phyloP scores from a whole-genome alignment of 1,140 invertebrate species.

The Diorhabda elongata region DNA sequence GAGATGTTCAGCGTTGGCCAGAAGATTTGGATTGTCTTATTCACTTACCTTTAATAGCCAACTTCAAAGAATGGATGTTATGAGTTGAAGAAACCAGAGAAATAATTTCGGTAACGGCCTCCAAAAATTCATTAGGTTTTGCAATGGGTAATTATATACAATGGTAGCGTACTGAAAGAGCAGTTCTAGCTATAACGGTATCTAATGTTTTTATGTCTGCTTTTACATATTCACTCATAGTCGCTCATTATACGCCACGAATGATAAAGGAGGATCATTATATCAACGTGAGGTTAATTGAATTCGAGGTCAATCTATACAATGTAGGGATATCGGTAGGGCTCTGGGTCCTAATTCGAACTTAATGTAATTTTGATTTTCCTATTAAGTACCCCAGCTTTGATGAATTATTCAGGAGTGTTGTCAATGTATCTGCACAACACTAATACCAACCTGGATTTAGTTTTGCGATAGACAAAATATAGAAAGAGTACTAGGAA shows the following conservation, averaged over 20 bases:
- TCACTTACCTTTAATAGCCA: constrained; percentile 62
- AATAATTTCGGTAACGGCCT: constrained; percentile 65
- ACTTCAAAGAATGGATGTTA: constrained; percentile 84
- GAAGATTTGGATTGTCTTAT: too few species aligned
- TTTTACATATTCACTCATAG: constrained; percentile 64
- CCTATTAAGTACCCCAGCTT: constrained; percentile 69
- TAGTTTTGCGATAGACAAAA: constrained; percentile 67
- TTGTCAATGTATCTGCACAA: constrained; percentile 60
- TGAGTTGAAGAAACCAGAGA: constrained; percentile 74
- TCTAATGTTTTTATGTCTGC: constrained; percentile 62
- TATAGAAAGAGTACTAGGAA: constrained; percentile 62
- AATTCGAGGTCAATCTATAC: constrained; percentile 42
- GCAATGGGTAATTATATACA: constrained; percentile 71
- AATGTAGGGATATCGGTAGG: constrained; percentile 54
- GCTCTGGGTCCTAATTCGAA: constrained; percentile 67
- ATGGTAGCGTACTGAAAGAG: constrained; percentile 81
- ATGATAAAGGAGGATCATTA: constrained; percentile 53
- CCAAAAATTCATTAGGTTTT: constrained; percentile 70
- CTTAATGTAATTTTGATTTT: constrained; percentile 78
- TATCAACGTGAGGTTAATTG: constrained; percentile 50
- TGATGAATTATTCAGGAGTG: constrained; percentile 64
- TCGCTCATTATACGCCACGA: constrained; percentile 69
- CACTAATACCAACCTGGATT: constrained; percentile 64
- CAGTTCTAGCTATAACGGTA: constrained; percentile 71
- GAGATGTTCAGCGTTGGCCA: too few species aligned